A percentile compares a stretch with the other conserved stretches of the same genome.
phyloP scores from a whole-genome alignment of 2,797 vertebrate species.

The Microtus californicus region DNA sequence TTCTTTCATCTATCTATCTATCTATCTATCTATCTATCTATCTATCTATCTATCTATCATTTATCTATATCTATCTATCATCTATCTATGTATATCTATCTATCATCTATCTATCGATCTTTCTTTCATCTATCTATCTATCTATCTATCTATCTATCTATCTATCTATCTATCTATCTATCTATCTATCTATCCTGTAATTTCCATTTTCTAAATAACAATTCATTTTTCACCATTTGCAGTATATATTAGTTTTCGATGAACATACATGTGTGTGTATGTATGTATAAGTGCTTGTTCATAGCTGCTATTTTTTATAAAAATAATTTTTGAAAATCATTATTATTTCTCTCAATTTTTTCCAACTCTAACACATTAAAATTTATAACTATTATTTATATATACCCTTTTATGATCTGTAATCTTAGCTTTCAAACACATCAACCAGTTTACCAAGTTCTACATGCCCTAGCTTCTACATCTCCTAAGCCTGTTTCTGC shows the following conservation, averaged over 20 bases:
- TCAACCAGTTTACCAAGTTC: background rate
- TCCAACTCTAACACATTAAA: background rate
- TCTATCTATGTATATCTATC: too few relatives aligned
- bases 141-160: too few relatives aligned
- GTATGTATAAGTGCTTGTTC: background rate
- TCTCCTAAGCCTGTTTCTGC: background rate
- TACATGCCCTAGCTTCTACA: background rate
- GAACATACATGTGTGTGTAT: background rate
- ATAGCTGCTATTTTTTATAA: background rate
- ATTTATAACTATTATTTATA: background rate
- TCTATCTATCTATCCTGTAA: background rate
- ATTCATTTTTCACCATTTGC: background rate
- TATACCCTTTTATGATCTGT: background rate
- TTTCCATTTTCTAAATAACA: constrained; percentile 25
- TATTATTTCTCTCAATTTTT: constrained; percentile 4
- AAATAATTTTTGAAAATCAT: constrained; percentile 7
- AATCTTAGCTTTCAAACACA: constrained; percentile 25
- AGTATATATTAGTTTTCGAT: background rate
- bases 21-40: too few relatives aligned
- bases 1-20: fast-evolving
- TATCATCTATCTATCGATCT: too few relatives aligned
- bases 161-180: too few relatives aligned
- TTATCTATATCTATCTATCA: too few relatives aligned
- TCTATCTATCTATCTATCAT: too few relatives aligned
- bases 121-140: too few relatives aligned